phyloP scores from a whole-genome alignment of 2,113 vertebrate genomes.

The Leuciscus idus region DNA sequence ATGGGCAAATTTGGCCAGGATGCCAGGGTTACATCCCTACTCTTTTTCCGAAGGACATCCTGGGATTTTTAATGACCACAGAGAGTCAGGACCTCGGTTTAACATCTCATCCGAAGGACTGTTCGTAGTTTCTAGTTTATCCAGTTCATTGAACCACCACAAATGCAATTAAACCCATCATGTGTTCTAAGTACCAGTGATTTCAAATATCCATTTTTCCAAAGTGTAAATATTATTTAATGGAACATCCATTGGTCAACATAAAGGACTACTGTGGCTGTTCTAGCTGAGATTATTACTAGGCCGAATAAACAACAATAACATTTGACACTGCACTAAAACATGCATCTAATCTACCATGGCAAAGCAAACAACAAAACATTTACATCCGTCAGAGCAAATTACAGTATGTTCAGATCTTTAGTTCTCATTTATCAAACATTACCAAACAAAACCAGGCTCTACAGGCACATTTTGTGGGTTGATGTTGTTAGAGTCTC shows the following conservation, averaged over 20 bases:
- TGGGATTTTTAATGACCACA: no score
- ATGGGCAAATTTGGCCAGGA: no score
- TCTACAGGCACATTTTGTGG: no score
- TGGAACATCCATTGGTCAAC: background rate
- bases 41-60: no score
- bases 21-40: no score
- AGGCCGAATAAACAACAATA: background rate
- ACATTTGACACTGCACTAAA: conserved; percentile 16
- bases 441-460: no score
- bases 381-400: background rate
- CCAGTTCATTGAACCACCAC: background rate
- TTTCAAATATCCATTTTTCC: background rate
- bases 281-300: conserved; percentile 19
- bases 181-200: background rate
- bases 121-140: background rate
- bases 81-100: no score
- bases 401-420: background rate
- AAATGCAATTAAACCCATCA: background rate
- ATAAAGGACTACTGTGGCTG: background rate
- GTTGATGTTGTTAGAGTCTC: no score
- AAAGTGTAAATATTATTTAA: background rate
- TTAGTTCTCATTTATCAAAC: no score
- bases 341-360: background rate
- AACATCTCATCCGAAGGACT: no score
- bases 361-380: background rate